Conservation (phyloP, 2,797 vertebrate genomes). For the Limnodromus scolopaceus region DNA sequence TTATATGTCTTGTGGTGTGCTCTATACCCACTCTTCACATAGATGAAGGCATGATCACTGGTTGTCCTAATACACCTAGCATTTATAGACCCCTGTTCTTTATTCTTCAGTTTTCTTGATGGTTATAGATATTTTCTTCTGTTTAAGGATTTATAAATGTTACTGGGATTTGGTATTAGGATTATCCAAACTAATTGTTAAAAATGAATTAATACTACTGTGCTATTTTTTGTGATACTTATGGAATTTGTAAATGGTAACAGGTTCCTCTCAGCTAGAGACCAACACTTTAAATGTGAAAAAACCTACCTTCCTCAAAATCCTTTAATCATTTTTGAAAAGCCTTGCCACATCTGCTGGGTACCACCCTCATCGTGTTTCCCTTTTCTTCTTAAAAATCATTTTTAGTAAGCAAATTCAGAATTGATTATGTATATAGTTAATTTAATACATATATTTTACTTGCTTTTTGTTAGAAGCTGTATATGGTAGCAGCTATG, state of each 20-base stretch:
- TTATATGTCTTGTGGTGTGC: background rate
- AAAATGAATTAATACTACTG: background rate
- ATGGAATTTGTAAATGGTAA: background rate
- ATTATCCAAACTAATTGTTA: background rate
- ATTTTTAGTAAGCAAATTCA: background rate
- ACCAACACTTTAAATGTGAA: background rate
- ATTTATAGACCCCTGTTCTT: background rate
- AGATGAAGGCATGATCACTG: background rate
- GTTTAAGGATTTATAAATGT: background rate
- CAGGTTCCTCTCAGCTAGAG: background rate
- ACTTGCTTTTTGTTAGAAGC: background rate
- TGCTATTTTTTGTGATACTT: background rate
- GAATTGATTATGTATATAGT: background rate
- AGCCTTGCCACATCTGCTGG: background rate
- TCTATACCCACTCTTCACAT: background rate
- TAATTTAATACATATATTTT: background rate
- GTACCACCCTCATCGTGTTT: background rate
- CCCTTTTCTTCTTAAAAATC: background rate
- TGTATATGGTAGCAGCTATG: rapidly evolving
- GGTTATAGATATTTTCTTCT: background rate
- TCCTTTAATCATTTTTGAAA: background rate
- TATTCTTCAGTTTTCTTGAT: background rate
- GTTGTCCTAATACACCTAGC: background rate
- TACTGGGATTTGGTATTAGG: background rate
- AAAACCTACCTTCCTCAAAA: background rate